Evolutionary conservation across 2,888 invertebrate genomes (phyloP).

Genomic region (Lysandra bellargus): DNA sequence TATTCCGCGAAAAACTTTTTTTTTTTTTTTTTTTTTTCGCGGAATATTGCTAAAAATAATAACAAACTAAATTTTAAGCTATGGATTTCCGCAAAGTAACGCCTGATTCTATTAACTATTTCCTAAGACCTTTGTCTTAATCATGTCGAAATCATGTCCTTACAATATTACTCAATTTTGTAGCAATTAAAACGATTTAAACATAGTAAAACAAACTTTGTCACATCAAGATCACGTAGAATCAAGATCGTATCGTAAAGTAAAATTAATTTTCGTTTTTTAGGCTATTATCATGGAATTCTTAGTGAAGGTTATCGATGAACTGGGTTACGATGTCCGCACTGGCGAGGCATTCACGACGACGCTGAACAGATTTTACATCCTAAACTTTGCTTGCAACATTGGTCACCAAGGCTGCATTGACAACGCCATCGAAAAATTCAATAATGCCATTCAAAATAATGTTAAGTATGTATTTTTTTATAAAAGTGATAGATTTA

Average conservation of each 20-base stretch:
- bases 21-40: too few relatives aligned
- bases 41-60: too few relatives aligned
- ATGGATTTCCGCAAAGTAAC: too few relatives aligned
- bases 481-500: too few relatives aligned
- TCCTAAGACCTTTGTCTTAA: neutral
- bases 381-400: slow-evolving; percentile 83
- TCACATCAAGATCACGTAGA: too few relatives aligned
- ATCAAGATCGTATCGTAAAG: neutral
- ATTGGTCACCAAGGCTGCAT: slow-evolving; percentile 80
- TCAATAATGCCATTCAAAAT: slow-evolving; percentile 38
- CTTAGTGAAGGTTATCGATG: slow-evolving; percentile 54
- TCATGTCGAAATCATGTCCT: neutral
- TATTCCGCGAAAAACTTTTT: too few relatives aligned
- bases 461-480: slow-evolving; percentile 11
- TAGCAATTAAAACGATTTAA: neutral
- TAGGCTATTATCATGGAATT: slow-evolving; percentile 56
- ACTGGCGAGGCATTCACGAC: slow-evolving; percentile 53
- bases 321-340: slow-evolving; percentile 57
- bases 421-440: slow-evolving; percentile 55
- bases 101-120: too few relatives aligned
- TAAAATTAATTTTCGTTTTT: slow-evolving; percentile 26
- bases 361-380: slow-evolving; percentile 64
- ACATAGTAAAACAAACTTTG: too few relatives aligned
- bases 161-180: neutral
- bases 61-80: too few relatives aligned